phyloP scores from a whole-genome alignment of 2,888 invertebrate species.

The Idaea biselata region DNA sequence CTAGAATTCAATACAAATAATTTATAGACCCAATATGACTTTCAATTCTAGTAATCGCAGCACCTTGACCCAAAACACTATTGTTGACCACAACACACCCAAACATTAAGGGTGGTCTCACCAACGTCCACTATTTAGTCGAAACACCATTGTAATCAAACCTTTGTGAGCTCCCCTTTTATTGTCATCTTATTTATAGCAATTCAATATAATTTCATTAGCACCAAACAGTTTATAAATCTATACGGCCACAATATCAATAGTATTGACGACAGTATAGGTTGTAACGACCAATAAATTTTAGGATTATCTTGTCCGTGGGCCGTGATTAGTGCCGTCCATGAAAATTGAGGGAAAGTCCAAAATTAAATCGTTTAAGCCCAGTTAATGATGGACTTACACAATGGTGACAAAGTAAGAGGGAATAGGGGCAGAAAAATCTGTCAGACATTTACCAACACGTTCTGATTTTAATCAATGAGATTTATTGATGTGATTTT shows the following conservation, averaged over 20 bases:
- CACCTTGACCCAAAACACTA: constrained; percentile 41
- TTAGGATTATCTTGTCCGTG: constrained; percentile 74
- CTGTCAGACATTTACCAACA: constrained; percentile 24
- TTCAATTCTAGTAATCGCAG: constrained; percentile 14
- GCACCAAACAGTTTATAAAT: constrained; percentile 68
- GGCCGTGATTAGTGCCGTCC: constrained; percentile 69
- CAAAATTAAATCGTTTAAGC: constrained; percentile 74
- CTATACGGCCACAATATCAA: constrained; percentile 57
- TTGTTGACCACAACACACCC: constrained; percentile 41
- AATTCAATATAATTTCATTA: constrained; percentile 77
- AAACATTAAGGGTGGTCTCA: constrained; percentile 66
- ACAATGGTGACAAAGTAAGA: constrained; percentile 55
- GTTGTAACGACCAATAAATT: constrained; percentile 74
- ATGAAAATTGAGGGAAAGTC: constrained; percentile 70
- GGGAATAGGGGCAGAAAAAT: constrained; percentile 47
- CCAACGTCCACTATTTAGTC: constrained; percentile 60
- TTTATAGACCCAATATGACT: no score
- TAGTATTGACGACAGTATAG: constrained; percentile 64
- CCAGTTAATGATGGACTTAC: constrained; percentile 58
- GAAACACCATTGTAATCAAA: constrained; percentile 58
- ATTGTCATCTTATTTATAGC: constrained; percentile 66
- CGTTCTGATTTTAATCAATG: no score
- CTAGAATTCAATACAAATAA: no score
- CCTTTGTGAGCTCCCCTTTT: constrained; percentile 57
- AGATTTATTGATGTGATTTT: no score